Conservation (phyloP, 2,113 vertebrate genomes). For the Oncorhynchus keta region DNA sequence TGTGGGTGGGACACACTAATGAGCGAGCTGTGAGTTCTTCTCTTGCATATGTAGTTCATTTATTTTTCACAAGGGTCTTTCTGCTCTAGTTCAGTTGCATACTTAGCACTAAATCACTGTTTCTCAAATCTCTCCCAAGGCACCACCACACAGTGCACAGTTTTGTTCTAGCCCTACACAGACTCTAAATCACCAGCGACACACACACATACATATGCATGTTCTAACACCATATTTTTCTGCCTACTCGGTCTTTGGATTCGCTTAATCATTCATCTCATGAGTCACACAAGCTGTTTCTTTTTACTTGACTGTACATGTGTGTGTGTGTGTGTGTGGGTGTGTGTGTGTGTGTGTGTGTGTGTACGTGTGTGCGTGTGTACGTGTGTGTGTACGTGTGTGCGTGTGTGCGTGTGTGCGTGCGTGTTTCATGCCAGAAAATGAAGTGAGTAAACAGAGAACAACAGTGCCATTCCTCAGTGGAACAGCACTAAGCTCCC, state of each 20-base stretch:
- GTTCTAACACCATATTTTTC: no score
- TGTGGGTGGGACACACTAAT: background rate
- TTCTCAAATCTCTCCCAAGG: background rate
- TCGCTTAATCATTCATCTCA: no score
- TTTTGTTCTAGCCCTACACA: no score
- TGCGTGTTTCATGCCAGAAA: slow-evolving; percentile 33
- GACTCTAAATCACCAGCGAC: no score
- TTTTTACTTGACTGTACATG: no score
- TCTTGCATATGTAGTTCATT: background rate
- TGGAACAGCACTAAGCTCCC: slow-evolving; percentile 52
- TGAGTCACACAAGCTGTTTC: no score
- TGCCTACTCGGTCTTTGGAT: no score
- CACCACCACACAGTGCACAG: no score
- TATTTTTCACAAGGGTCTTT: background rate
- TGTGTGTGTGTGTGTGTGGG: background rate
- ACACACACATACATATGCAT: background rate
- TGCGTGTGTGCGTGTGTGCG: background rate
- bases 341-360: background rate
- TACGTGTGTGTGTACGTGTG: background rate
- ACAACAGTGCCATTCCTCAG: slow-evolving; percentile 55
- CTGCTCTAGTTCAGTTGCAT: background rate
- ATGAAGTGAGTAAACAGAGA: slow-evolving; percentile 56
- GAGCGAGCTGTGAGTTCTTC: background rate
- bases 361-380: background rate
- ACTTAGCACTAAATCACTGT: slow-evolving; percentile 2